phyloP scores from a whole-genome alignment of 2,888 invertebrate species.

The Dryocosmus kuriphilus region DNA sequence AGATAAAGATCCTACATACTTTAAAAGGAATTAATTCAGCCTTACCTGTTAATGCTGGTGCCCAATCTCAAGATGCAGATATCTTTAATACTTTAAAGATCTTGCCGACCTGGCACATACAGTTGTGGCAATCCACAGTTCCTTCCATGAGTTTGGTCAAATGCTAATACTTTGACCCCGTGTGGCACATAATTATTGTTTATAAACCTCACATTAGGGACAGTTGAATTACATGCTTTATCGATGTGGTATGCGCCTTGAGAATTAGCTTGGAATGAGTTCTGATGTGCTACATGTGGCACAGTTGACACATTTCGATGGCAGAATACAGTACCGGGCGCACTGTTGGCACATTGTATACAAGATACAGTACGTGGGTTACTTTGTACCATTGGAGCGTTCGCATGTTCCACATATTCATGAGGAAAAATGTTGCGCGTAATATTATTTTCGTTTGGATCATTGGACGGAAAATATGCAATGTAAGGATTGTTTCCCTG shows the following conservation, averaged over 20 bases:
- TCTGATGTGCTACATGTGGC: neutral
- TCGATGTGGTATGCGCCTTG: neutral
- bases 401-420: too few relatives aligned
- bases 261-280: neutral
- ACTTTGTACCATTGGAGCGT: neutral
- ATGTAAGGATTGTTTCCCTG: neutral
- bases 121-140: neutral
- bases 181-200: neutral
- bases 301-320: neutral
- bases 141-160: neutral
- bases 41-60: too few relatives aligned
- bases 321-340: neutral
- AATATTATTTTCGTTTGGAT: neutral
- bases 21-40: too few relatives aligned
- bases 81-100: neutral
- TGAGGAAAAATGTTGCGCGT: too few relatives aligned
- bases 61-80: too few relatives aligned
- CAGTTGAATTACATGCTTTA: neutral
- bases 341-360: slow-evolving; percentile 1
- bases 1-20: too few relatives aligned
- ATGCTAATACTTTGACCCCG: neutral
- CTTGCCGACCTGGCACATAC: neutral
- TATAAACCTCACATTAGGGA: neutral
- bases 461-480: neutral
- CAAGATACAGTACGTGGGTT: neutral